Evolutionary conservation across 2,113 vertebrate species (phyloP).

Genomic region (Phycodurus eques): DNA sequence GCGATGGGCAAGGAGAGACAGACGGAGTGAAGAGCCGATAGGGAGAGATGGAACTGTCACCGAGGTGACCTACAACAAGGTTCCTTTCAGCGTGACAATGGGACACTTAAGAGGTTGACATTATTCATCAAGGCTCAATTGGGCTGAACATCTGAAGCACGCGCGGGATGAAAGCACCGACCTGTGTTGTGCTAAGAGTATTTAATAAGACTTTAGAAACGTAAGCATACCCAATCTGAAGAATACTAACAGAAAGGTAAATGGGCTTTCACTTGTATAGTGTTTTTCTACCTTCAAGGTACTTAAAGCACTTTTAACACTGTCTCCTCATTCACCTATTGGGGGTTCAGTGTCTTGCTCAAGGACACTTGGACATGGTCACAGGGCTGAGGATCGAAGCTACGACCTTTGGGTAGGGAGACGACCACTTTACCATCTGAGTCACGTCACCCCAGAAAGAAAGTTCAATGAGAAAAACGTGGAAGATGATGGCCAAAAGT

Average conservation of each 20-base stretch:
- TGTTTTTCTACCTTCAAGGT: no score
- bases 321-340: no score
- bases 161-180: conserved; percentile 10
- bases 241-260: conserved; percentile 1
- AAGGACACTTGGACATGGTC: no score
- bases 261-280: no score
- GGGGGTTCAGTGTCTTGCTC: no score
- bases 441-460: neutral
- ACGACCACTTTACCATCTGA: neutral
- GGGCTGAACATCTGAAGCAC: neutral
- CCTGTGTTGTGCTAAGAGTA: neutral
- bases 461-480: neutral
- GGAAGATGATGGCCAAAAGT: neutral
- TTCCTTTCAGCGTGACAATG: conserved; percentile 33
- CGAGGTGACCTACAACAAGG: conserved; percentile 59
- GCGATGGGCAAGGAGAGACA: conserved; percentile 65
- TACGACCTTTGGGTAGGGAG: no score
- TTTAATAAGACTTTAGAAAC: conserved; percentile 4
- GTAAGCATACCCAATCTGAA: neutral
- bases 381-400: no score
- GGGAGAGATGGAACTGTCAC: conserved; percentile 62
- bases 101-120: conserved; percentile 24
- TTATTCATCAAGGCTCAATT: conserved; percentile 36
- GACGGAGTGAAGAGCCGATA: conserved; percentile 61
- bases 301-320: no score